A percentile compares a stretch with the other conserved stretches of the same genome.
These are phyloP conservation scores for Papilio polytes DNA, from an alignment of 1,140 invertebrate species.

Conservation along the genomic window DNA sequence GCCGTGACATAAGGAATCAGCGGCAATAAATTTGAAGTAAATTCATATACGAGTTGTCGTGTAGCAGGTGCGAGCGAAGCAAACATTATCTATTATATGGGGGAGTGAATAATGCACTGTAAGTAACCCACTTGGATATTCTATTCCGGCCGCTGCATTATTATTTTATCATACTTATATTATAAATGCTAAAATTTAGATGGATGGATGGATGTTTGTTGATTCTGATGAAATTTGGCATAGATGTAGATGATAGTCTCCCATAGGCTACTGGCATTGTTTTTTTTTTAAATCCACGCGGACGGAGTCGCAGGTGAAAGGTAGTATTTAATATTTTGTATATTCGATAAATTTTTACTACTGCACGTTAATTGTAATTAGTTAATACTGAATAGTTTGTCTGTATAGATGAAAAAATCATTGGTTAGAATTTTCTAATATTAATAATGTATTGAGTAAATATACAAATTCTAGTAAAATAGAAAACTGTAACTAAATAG, in stretches of 20 bases:
- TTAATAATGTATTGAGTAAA: background rate
- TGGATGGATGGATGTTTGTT: no score
- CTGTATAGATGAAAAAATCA: no score
- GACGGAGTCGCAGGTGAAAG: no score
- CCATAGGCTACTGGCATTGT: no score
- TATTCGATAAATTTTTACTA: background rate
- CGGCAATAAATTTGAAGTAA: slow-evolving; percentile 33
- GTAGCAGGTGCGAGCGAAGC: slow-evolving; percentile 38
- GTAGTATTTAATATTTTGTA: background rate
- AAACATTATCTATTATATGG: slow-evolving; percentile 37
- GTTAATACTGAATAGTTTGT: no score
- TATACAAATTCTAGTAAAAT: background rate
- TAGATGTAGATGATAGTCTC: no score
- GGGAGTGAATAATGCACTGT: slow-evolving; percentile 34
- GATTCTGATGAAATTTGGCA: no score
- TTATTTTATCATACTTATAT: background rate
- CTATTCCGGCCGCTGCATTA: slow-evolving; percentile 15
- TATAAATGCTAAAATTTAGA: no score
- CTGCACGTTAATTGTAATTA: background rate
- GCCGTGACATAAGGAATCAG: slow-evolving; percentile 5
- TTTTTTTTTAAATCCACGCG: no score
- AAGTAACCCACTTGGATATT: slow-evolving; percentile 36
- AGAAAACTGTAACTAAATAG: background rate
- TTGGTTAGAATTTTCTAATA: no score
- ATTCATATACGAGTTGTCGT: slow-evolving; percentile 38